Percentiles rank a stretch among this genome's conserved stretches.
Evolutionary conservation across 2,797 vertebrate genomes (phyloP).

Genomic region (Acipenser transmontanus): DNA sequence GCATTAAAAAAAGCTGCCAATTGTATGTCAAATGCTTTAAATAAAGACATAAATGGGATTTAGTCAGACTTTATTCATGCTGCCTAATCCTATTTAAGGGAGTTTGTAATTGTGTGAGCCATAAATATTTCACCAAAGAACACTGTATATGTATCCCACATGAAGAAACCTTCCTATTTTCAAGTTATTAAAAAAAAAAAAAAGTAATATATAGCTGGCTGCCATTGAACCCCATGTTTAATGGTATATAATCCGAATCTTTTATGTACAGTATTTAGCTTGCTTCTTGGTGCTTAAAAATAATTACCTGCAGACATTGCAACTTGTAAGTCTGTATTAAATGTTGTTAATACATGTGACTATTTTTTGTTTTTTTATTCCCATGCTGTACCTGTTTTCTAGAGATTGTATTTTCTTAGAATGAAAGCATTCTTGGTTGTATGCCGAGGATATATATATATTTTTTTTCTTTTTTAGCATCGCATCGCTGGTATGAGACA

Average conservation of each 20-base stretch:
- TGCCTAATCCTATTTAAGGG: not conserved
- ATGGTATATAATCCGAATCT: too few species aligned
- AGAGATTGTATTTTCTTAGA: too few species aligned
- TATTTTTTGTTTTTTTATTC: too few species aligned
- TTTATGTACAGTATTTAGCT: too few species aligned
- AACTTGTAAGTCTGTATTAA: too few species aligned
- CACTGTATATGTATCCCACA: not conserved
- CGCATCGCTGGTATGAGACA: slow-evolving; percentile 23
- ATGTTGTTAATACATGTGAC: too few species aligned
- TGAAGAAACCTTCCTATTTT: not conserved
- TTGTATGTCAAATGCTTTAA: not conserved
- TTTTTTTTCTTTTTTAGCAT: slow-evolving; percentile 17
- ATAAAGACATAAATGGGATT: not conserved
- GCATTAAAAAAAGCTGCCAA: not conserved
- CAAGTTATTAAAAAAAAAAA: not conserved
- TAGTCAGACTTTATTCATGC: not conserved
- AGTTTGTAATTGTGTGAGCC: slow-evolving; percentile 4
- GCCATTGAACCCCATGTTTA: too few species aligned
- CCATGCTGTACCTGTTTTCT: too few species aligned
- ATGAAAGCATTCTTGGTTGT: too few species aligned
- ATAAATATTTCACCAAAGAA: slow-evolving; percentile 1
- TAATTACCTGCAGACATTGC: too few species aligned
- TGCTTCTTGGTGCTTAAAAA: too few species aligned
- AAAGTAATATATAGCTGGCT: not conserved
- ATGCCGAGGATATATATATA: too few species aligned